A percentile compares a stretch with the other conserved stretches of the same genome.
These are phyloP conservation scores for Rhagologus leucostigma DNA, from an alignment of 2,113 vertebrate species.

Conservation along the genomic window DNA sequence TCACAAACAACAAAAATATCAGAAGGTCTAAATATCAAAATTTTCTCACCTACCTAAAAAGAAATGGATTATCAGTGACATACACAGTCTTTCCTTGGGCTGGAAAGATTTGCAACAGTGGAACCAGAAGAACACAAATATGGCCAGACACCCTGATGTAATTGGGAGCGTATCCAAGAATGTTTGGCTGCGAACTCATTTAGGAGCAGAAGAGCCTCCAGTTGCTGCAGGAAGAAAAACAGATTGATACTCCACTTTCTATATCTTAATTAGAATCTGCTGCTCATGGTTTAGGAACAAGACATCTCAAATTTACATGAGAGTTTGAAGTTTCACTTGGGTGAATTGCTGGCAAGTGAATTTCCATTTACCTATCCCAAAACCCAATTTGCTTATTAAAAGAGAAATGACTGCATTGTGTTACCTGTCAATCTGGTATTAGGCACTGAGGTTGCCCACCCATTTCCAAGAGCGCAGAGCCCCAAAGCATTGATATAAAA, in stretches of 20 bases:
- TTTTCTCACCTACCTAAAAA: neutral
- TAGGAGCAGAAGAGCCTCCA: neutral
- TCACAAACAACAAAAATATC: neutral
- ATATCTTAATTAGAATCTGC: neutral
- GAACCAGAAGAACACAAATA: neutral
- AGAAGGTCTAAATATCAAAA: neutral
- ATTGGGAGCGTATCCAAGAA: neutral
- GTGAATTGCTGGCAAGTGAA: neutral
- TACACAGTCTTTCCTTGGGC: neutral
- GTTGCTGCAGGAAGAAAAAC: neutral
- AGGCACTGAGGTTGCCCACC: neutral
- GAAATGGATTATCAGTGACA: neutral
- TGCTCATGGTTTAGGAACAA: neutral
- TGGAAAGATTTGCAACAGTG: neutral
- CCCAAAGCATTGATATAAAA: neutral
- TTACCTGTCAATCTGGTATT: neutral
- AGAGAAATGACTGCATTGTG: neutral
- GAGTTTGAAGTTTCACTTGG: neutral
- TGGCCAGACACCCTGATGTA: neutral
- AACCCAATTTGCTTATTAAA: neutral
- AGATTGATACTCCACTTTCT: neutral
- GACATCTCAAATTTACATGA: neutral
- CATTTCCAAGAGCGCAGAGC: neutral
- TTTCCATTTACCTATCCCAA: neutral
- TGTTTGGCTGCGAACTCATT: neutral